Evolutionary conservation across 2,113 vertebrate species (phyloP), one percentile per base, ranked within the genome.

Genomic region (Megaceryle maxima): DNA sequence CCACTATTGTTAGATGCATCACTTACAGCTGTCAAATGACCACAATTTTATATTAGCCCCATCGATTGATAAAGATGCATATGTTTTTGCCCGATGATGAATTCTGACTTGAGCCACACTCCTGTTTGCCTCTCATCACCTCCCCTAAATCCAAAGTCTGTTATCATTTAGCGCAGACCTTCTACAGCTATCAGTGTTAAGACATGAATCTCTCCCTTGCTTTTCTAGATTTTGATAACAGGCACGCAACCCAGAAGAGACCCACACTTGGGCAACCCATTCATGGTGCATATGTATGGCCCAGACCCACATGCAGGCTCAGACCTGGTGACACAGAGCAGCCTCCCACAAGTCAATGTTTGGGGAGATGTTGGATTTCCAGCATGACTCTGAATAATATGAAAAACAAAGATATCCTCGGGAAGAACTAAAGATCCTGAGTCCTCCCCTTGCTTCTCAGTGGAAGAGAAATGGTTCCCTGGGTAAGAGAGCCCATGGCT

Each of bases 91-190:
- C 62, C 75, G 55, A 51, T 41, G 78, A 81, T 53, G 48, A 75
- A 82, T 51, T 90, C 31, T 44, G 60, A 37, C 19, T 64, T 0
- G 0, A 86, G 76, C 15, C 17, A 46, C 19, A 4, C 12, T 81
- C n/a, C 39, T 48, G 18, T 35, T 74, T 5, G 3, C 50, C 39
- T 60, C 70, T 63, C 1, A 2, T 39, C 46, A 37, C 37, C 43
- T 86, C 46, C 37, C 17, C 5, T 43, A 86, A 28, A 33, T 51
- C 21, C 41, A 44, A 72, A 62, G 13, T 28, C 24, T 2, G 3
- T 50, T 82, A 22, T 25, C 6, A 0, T 53, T 57, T 44, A 70
- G 12, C 0, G 0, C 29, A 57, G 53, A 57, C 1, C 0, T 68
- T 69, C 33, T 19, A 44, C 8, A 77, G 33, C 28, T 39, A 21